These are phyloP conservation scores for Actinopyga echinites DNA, from an alignment of 53 echinoderm and acorn worm genomes.

Conservation along the genomic window DNA sequence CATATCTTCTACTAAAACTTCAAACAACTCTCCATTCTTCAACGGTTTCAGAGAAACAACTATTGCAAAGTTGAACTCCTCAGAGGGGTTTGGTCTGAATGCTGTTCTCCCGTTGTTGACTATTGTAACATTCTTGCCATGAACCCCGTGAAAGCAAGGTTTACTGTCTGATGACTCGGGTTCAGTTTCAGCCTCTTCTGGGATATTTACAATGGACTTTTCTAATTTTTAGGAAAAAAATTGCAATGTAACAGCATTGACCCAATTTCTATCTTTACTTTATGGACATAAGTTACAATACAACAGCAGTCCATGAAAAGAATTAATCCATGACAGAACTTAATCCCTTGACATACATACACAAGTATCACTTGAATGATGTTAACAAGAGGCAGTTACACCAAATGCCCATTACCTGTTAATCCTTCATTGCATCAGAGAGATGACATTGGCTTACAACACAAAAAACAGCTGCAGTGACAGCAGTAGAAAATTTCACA, in stretches of 20 bases:
- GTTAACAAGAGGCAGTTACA: too few relatives aligned
- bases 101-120: conserved; percentile 80
- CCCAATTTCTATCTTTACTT: too few relatives aligned
- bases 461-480: too few relatives aligned
- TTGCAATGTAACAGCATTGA: not conserved
- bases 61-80: conserved; percentile 95
- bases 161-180: not conserved
- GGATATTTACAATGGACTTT: not conserved
- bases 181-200: not conserved
- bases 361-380: too few relatives aligned
- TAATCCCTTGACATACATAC: too few relatives aligned
- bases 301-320: too few relatives aligned
- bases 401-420: too few relatives aligned
- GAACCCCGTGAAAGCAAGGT: conserved; percentile 54
- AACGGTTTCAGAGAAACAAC: conserved; percentile 82
- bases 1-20: conserved; percentile 89
- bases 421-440: too few relatives aligned
- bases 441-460: too few relatives aligned
- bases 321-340: too few relatives aligned
- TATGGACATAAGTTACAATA: too few relatives aligned
- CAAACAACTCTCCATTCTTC: conserved; percentile 78
- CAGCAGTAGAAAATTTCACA: too few relatives aligned
- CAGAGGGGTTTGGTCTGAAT: conserved; percentile 80
- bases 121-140: conserved; percentile 84
- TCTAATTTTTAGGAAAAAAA: not conserved